phyloP scores from a whole-genome alignment of 2,888 invertebrate genomes.

The Falcaria lacertinaria region DNA sequence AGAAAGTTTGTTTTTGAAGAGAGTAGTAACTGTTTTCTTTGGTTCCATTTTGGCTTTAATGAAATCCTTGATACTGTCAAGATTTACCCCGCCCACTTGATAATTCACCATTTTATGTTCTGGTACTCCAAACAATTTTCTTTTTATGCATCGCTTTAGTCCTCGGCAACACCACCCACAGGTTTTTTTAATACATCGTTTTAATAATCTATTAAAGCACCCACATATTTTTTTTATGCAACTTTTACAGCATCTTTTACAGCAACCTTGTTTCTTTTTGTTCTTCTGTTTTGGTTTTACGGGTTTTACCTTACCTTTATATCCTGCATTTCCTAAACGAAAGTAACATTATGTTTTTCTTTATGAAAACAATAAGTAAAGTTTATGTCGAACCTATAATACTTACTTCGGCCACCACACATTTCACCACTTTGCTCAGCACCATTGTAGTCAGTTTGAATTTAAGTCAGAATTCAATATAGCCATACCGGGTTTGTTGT shows the following conservation, averaged over 20 bases:
- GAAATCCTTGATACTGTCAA: constrained; percentile 23
- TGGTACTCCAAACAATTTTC: constrained; percentile 25
- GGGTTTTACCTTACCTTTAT: constrained; percentile 5
- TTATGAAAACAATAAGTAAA: no score
- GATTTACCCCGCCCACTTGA: constrained; percentile 26
- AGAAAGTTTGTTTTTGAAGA: constrained; percentile 14
- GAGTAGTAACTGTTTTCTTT: constrained; percentile 11
- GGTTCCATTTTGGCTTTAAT: background rate
- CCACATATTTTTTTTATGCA: constrained; percentile 16
- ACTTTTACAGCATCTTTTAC: constrained; percentile 14
- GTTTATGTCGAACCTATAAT: no score
- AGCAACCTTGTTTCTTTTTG: constrained; percentile 16
- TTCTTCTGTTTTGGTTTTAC: constrained; percentile 13
- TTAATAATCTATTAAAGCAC: constrained; percentile 25
- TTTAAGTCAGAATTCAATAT: no score
- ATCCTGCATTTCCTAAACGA: constrained; percentile 17
- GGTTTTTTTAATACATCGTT: constrained; percentile 27
- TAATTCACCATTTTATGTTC: constrained; percentile 25
- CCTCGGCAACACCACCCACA: constrained; percentile 23
- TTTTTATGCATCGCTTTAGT: constrained; percentile 27
- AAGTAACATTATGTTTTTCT: no score
- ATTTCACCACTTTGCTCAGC: constrained; percentile 11
- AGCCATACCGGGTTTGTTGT: no score
- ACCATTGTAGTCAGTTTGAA: background rate
- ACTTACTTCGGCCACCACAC: constrained; percentile 23